These are phyloP conservation scores for Rutilus rutilus DNA, from an alignment of 2,113 vertebrate species.

Conservation along the genomic window DNA sequence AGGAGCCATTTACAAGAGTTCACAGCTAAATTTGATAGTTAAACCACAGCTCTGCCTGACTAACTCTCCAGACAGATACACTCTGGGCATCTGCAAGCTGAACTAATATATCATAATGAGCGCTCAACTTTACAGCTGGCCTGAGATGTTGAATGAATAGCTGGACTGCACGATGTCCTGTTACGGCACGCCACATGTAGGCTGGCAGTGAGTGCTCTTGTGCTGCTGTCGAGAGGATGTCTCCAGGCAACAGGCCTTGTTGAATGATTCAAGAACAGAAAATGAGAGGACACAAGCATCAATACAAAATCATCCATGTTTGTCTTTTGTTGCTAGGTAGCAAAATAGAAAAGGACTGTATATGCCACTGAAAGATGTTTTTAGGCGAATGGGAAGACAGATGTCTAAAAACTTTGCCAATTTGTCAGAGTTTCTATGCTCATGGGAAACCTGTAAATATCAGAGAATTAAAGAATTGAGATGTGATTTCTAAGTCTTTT, in stretches of 20 bases:
- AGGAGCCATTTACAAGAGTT: neutral
- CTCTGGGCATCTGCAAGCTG: neutral
- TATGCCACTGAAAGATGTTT: slow-evolving; percentile 12
- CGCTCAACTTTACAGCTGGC: neutral
- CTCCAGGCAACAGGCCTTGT: slow-evolving; percentile 46
- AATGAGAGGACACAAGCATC: slow-evolving; percentile 29
- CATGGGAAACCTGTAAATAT: neutral
- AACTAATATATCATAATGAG: slow-evolving; percentile 21
- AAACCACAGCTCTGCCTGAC: neutral
- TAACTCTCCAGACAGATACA: neutral
- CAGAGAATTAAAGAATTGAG: neutral
- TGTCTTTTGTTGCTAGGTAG: slow-evolving; percentile 37
- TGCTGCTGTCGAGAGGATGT: slow-evolving; percentile 13
- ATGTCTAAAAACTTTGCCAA: neutral
- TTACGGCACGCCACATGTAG: slow-evolving; percentile 9
- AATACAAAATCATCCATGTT: slow-evolving; percentile 20
- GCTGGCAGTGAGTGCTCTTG: slow-evolving; percentile 21
- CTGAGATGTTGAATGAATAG: slow-evolving; percentile 12
- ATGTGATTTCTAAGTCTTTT: neutral
- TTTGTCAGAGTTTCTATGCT: neutral
- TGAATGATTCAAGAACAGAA: slow-evolving; percentile 26
- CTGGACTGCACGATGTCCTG: neutral
- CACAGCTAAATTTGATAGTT: neutral
- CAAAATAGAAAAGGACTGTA: neutral
- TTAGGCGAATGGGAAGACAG: neutral